Evolutionary conservation across 2,888 invertebrate genomes (phyloP), one percentile per base, ranked within the genome.

Genomic region (Leucophenga montana): DNA sequence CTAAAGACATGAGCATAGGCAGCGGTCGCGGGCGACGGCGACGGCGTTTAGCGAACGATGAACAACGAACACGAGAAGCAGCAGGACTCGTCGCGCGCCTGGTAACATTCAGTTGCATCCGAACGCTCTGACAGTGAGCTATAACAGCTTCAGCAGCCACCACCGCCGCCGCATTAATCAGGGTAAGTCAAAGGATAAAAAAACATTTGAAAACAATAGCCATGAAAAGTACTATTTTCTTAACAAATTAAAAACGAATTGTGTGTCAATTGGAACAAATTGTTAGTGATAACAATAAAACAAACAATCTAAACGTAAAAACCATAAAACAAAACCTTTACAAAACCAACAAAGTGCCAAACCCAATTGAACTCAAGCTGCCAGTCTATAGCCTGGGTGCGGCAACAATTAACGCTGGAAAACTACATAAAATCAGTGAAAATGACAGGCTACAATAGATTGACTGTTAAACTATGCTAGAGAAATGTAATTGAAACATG

Each of bases 31-130:
- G 74, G 70, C 70, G 71, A 46, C 50, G 54, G 62, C 72, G 61
- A n/a, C n/a, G n/a, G n/a, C n/a, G n/a, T n/a, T 72, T 46, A 71
- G 50, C 70, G 73, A 64, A 67, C 67, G 64, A 72, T 65, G 72
- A 70, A 68, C 64, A 54, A 73, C 76, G 76, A 69, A 73, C 75
- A 77, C 76, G 73, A 80, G 56, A 72, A 70, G 68, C 70, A 73
- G 78, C 69, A 71, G 64, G 66, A 76, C 72, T 77, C 48, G 62
- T 33, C 16, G 22, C 39, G 39, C 72, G 76, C 73, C 76, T 75
- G 75, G 66, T 71, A 70, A 72, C 70, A 73, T 71, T 85, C 75
- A 86, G 86, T 86, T 86, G 85, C 86, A 86, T 86, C 86, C 82
- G 86, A 86, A 82, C 83, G 77, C 79, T 85, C 76, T 74, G 78